These are phyloP conservation scores for Hippasteria phrygiana DNA, from an alignment of 53 echinoderm and acorn worm species.

Conservation along the genomic window DNA sequence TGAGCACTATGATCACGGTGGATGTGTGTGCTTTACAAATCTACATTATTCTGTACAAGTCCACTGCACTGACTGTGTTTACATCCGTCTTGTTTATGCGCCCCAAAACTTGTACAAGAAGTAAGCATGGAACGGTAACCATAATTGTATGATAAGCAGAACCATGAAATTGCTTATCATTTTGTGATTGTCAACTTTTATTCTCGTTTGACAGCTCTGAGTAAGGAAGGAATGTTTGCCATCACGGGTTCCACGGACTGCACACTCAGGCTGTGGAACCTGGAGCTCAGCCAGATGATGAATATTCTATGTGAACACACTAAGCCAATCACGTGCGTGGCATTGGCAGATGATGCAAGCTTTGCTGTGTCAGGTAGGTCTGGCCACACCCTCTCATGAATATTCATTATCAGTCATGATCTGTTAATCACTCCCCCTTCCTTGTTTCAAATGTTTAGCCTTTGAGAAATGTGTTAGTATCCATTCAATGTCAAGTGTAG, in stretches of 20 bases:
- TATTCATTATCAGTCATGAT: conserved; percentile 13
- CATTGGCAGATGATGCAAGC: conserved; percentile 90
- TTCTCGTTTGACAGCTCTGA: conserved; percentile 71
- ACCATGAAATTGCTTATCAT: background rate
- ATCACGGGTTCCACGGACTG: conserved; percentile 94
- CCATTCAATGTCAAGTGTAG: no score
- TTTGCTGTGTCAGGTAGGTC: conserved; percentile 95
- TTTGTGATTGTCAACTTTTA: background rate
- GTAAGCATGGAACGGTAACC: no score
- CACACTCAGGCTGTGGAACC: conserved; percentile 91
- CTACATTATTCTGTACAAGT: no score
- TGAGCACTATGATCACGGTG: no score
- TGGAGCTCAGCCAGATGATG: conserved; percentile 87
- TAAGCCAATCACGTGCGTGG: conserved; percentile 90
- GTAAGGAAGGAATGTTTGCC: conserved; percentile 87
- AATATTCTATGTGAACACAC: conserved; percentile 91
- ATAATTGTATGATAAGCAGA: background rate
- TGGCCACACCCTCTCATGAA: conserved; percentile 28
- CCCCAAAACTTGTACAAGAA: no score
- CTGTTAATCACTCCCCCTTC: no score
- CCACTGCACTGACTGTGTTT: no score
- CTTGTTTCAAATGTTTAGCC: no score
- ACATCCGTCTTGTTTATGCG: no score
- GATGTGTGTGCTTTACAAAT: no score
- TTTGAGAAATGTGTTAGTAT: no score